Conservation (phyloP, 2,797 vertebrate species). For the Lepus oiostolus region DNA sequence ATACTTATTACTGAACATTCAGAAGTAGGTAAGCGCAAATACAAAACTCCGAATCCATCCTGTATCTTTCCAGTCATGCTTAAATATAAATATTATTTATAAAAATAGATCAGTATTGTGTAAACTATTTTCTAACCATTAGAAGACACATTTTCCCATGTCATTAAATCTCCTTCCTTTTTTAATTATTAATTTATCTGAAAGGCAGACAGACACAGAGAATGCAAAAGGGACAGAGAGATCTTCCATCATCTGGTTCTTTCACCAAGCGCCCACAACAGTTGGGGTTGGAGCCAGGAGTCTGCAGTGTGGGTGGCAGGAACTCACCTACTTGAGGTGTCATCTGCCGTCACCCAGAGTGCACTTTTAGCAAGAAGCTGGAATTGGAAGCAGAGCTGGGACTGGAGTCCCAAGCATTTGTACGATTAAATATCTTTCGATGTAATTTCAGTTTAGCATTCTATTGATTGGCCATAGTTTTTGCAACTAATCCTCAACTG, state of each 20-base stretch:
- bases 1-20: slow-evolving; percentile 40
- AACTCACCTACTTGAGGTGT: too few species aligned
- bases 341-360: too few species aligned
- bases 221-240: too few species aligned
- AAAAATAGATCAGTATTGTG: slow-evolving; percentile 30
- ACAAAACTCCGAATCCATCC: not conserved
- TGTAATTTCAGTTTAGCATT: slow-evolving; percentile 42
- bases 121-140: slow-evolving; percentile 36
- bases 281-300: too few species aligned
- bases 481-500: not conserved
- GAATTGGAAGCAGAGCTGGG: too few species aligned
- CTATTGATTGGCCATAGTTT: not conserved
- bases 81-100: slow-evolving; percentile 37
- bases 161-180: not conserved
- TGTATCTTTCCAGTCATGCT: not conserved
- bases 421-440: not conserved
- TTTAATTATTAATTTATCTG: too few species aligned
- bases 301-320: too few species aligned
- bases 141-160: slow-evolving; percentile 22
- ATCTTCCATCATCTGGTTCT: too few species aligned
- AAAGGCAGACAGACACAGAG: too few species aligned
- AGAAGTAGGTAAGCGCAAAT: not conserved
- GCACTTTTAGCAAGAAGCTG: too few species aligned
- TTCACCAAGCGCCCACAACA: too few species aligned
- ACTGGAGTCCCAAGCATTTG: too few species aligned